Base-by-base conservation (phyloP, 2,797 vertebrate species). In the Bradypus variegatus region DNA sequence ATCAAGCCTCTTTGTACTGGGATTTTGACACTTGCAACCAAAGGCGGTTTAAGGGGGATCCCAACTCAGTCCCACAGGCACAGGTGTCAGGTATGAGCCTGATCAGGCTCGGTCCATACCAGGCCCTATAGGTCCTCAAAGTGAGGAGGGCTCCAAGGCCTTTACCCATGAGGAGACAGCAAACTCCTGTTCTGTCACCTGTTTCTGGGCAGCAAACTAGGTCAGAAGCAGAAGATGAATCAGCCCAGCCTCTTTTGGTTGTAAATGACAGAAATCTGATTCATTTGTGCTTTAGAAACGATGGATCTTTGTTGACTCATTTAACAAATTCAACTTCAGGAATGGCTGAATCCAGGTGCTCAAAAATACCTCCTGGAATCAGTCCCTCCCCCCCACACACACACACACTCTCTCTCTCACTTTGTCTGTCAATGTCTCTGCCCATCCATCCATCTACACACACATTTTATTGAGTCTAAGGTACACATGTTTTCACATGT, bases 51-150 rank as follows among this genome's bases (percentile, higher is more conserved):
- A 27, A 53, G 50, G 29, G 36, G 0, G 5, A 76, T 36, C 19
- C 21, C 29, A 25, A 14, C 10, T 27, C 50, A 45, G 1, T 25
- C 38, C 67, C 6, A 2, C 55, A n/a, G 18, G 53, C 6, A 2
- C 55, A n/a, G 18, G 45, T 12, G 4, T 23, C 58, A 6, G 5
- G 9, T 21, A n/a, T 2, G 2, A 0, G 1, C 60, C 73, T n/a
- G 15, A 12, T n/a, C 36, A 23, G 55, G 6, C 16, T 65, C 64
- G 6, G 33, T 25, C 64, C 38, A 14, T 1, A 3, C 19, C 41
- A 36, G 38, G 18, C 33, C 31, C 36, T 1, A 1, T 1, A 6
- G 58, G 38, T 33, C 41, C 69, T 31, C 23, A 53, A 65, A 72
- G 45, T 27, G 69, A 89, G 60, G 60, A 9, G 13, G 16, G 12